Evolutionary conservation across 2,888 invertebrate species (phyloP).

Genomic region (Stenotaenia linearis): DNA sequence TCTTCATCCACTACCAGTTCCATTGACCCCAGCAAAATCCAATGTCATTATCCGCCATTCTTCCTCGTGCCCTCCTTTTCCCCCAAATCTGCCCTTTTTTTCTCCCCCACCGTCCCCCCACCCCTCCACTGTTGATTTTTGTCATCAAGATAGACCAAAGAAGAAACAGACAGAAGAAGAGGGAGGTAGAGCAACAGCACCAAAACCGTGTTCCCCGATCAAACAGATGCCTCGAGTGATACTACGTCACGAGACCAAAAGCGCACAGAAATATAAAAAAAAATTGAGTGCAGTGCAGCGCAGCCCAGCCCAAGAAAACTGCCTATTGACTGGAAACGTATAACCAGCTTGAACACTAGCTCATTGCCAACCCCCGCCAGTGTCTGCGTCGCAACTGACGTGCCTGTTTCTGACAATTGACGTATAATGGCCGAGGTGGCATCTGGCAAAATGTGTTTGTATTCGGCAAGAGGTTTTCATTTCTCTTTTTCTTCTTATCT

Average conservation of each 20-base stretch:
- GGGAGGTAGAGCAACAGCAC: background rate
- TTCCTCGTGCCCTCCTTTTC: background rate
- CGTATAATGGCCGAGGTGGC: background rate
- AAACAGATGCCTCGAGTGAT: constrained; percentile 5
- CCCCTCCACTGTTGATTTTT: background rate
- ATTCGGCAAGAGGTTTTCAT: background rate
- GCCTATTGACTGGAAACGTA: background rate
- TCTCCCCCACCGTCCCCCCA: background rate
- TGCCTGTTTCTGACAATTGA: background rate
- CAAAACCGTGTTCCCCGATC: background rate
- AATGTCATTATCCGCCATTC: background rate
- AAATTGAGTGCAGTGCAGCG: constrained; percentile 19
- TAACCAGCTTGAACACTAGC: background rate
- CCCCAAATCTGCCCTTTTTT: background rate
- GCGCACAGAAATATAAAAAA: background rate
- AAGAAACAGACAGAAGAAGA: background rate
- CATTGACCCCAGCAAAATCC: background rate
- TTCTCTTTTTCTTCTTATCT: background rate
- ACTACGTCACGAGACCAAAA: constrained; percentile 4
- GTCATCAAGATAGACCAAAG: background rate
- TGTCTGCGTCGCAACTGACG: background rate
- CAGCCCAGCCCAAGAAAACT: constrained; percentile 13
- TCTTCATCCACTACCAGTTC: background rate
- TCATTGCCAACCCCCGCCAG: background rate
- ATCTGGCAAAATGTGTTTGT: constrained; percentile 6